Percentiles rank a stretch among this genome's conserved stretches.
Conservation (phyloP, 2,888 invertebrate species). For the Drosophila paracracens region DNA sequence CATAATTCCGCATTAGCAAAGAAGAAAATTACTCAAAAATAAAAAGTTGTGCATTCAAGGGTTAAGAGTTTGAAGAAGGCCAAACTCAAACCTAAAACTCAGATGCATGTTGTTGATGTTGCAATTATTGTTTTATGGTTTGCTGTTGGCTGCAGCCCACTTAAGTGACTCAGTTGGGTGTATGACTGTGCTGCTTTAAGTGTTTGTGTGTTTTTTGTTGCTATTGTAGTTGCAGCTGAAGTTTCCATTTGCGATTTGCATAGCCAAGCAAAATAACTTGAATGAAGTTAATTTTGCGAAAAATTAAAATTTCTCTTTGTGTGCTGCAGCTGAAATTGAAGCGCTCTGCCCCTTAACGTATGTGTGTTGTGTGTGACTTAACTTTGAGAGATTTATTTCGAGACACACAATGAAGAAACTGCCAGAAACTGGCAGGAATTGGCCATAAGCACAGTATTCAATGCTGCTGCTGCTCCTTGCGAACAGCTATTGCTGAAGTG, state of each 20-base stretch:
- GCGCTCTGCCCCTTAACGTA: conserved; percentile 8
- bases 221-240: conserved; percentile 26
- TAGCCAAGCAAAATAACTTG: conserved; percentile 61
- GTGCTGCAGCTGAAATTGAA: conserved; percentile 41
- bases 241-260: conserved; percentile 64
- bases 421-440: conserved; percentile 6
- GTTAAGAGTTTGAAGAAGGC: conserved; percentile 1
- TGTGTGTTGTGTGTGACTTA: conserved; percentile 44
- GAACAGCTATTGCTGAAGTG: conserved; percentile 4
- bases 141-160: conserved; percentile 52
- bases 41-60: conserved; percentile 8
- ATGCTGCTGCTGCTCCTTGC: background rate
- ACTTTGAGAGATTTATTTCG: conserved; percentile 69
- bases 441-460: background rate
- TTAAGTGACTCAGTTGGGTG: conserved; percentile 48
- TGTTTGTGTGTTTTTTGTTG: conserved; percentile 1
- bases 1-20: background rate
- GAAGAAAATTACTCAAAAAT: background rate
- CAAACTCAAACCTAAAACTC: background rate
- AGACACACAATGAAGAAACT: conserved; percentile 20
- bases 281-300: conserved; percentile 74
- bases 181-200: conserved; percentile 12
- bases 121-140: conserved; percentile 76
- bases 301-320: conserved; percentile 68
- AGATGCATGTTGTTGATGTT: conserved; percentile 64